A percentile compares a stretch with the other conserved stretches of the same genome.
phyloP scores from a whole-genome alignment of 2,888 invertebrate species.

The Lasioglossum zephyrum region DNA sequence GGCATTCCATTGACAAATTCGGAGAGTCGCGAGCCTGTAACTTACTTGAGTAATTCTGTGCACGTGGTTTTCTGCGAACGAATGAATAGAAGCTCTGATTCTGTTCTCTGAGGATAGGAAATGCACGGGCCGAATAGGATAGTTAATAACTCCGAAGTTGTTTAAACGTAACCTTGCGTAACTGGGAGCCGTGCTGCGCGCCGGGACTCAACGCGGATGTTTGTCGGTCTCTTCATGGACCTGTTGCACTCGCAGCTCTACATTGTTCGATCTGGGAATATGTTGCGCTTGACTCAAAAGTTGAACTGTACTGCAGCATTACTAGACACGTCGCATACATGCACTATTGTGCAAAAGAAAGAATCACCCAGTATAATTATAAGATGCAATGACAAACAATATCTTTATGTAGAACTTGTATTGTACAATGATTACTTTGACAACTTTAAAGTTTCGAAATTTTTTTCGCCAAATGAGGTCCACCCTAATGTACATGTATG shows the following conservation, averaged over 20 bases:
- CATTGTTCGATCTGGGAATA: not conserved
- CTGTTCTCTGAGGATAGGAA: not conserved
- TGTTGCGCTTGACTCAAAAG: not conserved
- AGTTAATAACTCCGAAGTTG: slow-evolving; percentile 5
- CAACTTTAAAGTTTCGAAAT: no score
- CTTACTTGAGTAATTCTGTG: not conserved
- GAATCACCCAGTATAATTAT: no score
- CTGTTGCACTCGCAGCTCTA: slow-evolving; percentile 11
- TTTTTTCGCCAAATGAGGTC: no score
- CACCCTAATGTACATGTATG: no score
- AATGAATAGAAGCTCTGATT: slow-evolving; percentile 8
- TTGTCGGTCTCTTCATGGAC: not conserved
- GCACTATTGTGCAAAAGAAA: no score
- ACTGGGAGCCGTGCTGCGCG: not conserved
- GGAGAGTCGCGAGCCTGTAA: not conserved
- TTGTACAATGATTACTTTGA: no score
- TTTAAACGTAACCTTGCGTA: not conserved
- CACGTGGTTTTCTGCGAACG: not conserved
- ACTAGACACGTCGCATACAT: no score
- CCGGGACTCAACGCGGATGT: not conserved
- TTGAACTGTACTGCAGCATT: not conserved
- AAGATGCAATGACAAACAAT: no score
- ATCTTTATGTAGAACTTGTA: no score
- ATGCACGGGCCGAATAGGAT: not conserved
- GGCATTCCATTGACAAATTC: not conserved